These are phyloP conservation scores for Lumbricus terrestris DNA, from an alignment of 2,888 invertebrate species.

Conservation along the genomic window DNA sequence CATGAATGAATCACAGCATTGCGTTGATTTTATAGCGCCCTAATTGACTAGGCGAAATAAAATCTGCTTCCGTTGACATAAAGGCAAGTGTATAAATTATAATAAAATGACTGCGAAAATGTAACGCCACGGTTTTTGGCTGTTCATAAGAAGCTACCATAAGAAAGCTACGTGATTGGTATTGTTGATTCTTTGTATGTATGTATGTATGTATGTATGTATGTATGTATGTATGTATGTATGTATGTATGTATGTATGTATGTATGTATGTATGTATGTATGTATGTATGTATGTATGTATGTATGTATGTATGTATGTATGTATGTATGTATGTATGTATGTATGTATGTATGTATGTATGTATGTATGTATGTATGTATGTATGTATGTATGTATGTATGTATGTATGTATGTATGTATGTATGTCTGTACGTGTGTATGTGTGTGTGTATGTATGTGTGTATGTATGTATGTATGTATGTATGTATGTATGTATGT, in stretches of 20 bases:
- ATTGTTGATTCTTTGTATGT: neutral
- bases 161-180: neutral
- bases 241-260: neutral
- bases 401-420: neutral
- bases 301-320: neutral
- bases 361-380: neutral
- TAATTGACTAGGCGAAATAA: neutral
- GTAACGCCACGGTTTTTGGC: no score
- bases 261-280: neutral
- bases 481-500: neutral
- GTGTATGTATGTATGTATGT: neutral
- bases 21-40: neutral
- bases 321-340: no score
- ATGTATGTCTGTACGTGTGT: neutral
- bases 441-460: no score
- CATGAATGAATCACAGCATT: neutral
- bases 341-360: no score
- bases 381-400: neutral
- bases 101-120: neutral
- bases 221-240: no score
- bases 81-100: neutral
- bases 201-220: neutral
- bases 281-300: neutral
- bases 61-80: neutral
- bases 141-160: neutral